Evolutionary conservation across 2,888 invertebrate genomes (phyloP), one percentile per base, ranked within the genome.

Genomic region (Diadegma fenestrale): DNA sequence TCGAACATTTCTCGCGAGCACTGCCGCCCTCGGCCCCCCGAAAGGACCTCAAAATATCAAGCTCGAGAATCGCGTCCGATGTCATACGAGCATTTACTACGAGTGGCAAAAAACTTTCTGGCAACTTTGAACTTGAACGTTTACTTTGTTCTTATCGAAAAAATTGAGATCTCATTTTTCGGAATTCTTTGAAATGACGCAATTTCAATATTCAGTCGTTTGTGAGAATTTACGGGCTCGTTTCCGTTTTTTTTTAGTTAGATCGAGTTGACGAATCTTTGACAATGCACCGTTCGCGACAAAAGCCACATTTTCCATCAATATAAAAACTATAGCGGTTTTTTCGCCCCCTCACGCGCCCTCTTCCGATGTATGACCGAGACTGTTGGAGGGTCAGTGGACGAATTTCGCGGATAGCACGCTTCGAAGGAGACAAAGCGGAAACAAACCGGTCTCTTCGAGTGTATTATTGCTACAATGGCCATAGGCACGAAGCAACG

Each of bases 1-100:
- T 19, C 77, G 76, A 45, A 81, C 77, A 81, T 86, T 87, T 88
- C 88, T 87, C 87, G 87, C 87, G 87, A 83, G 84, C 88, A 88
- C 77, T 43, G 77, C 71, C 66, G 63, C 77, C 64, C 71, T 73
- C 75, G 63, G 64, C 69, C n/a, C n/a, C n/a, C n/a, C 51, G 22
- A 19, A 71, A 30, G 8, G 37, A 43, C 58, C 58, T 37, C 71
- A 14, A 30, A 37, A 19, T 22, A 54, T n/a, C 4, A 43, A 12
- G 17, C 12, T 43, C 22, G 43, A 66, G 22, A 33, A 51, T 22
- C 6, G 37, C 1, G 33, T 30, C 22, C 19, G 43, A 66, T 66
- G 43, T 64, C 37, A 19, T 3, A 64, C 17, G 19, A 64, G n/a
- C 64, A n/a, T 2, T n/a, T 37, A 64, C 26, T 30, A 30, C 48